Evolutionary conservation across 2,888 invertebrate species (phyloP).

Genomic region (Phrixothrix hirtus): DNA sequence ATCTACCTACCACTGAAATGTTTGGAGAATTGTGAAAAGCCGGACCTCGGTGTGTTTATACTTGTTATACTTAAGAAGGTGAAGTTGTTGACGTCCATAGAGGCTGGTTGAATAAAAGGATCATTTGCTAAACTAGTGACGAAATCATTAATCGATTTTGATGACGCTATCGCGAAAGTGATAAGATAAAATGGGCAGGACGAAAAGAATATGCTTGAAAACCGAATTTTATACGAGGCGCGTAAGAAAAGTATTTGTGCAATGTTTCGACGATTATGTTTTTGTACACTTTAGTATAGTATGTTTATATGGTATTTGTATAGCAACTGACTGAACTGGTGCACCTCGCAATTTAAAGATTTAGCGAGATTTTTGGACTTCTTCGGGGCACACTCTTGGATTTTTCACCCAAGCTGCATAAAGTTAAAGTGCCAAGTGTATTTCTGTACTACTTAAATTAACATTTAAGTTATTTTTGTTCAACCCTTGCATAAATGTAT

Average conservation of each 20-base stretch:
- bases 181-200: too few relatives aligned
- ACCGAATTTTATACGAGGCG: slow-evolving; percentile 20
- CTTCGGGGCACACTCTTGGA: slow-evolving; percentile 5
- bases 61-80: too few relatives aligned
- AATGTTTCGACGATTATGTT: slow-evolving; percentile 18
- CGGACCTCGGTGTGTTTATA: too few relatives aligned
- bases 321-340: slow-evolving; percentile 6
- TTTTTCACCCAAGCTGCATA: not conserved
- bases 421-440: slow-evolving; percentile 29
- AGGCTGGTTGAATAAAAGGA: not conserved
- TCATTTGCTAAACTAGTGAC: not conserved
- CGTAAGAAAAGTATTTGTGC: slow-evolving; percentile 11
- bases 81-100: too few relatives aligned
- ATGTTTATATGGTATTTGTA: slow-evolving; percentile 8
- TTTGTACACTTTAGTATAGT: slow-evolving; percentile 22
- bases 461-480: slow-evolving; percentile 23
- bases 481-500: slow-evolving; percentile 27
- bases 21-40: too few relatives aligned
- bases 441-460: slow-evolving; percentile 14
- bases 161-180: not conserved
- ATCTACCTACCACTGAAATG: too few relatives aligned
- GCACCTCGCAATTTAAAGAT: slow-evolving; percentile 6
- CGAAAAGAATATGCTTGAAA: slow-evolving; percentile 17
- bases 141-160: not conserved
- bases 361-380: slow-evolving; percentile 4